These are phyloP conservation scores for Crambe crambe DNA, from an alignment of 37 sponge, comb jelly and placozoan species.

Conservation along the genomic window DNA sequence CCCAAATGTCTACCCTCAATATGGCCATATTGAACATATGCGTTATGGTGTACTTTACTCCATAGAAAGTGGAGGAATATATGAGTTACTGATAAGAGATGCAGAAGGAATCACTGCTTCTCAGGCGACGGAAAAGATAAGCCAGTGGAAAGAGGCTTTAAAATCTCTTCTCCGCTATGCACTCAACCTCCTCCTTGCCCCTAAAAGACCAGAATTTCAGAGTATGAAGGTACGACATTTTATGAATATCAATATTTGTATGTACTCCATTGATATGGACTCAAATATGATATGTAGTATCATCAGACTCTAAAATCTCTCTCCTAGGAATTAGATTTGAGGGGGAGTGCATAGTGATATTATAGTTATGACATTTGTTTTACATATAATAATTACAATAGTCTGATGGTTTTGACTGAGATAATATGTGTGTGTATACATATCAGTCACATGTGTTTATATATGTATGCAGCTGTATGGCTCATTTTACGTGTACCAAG, in stretches of 20 bases:
- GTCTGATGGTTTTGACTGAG: too few species aligned
- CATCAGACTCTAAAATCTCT: background rate
- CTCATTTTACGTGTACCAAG: constrained; percentile 44
- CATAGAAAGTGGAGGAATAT: background rate
- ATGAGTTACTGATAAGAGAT: constrained; percentile 14
- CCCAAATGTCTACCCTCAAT: background rate
- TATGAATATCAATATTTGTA: background rate
- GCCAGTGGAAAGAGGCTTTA: constrained; percentile 24
- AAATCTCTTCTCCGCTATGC: constrained; percentile 48
- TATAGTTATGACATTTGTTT: too few species aligned
- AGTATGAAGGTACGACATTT: constrained; percentile 38
- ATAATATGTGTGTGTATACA: too few species aligned
- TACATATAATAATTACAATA: too few species aligned
- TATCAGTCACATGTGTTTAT: too few species aligned
- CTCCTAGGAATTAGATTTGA: background rate
- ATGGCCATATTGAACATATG: background rate
- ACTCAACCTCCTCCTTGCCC: constrained; percentile 44
- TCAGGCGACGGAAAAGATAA: constrained; percentile 8
- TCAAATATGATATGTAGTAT: background rate
- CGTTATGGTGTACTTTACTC: constrained; percentile 7
- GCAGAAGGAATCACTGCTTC: background rate
- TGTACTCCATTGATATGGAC: background rate
- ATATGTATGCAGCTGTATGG: constrained; percentile 23
- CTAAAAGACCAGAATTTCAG: constrained; percentile 54
- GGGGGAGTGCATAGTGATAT: too few species aligned